Percentiles rank a stretch among this genome's conserved stretches.
These are phyloP conservation scores for Pharmacophagus antenor DNA, from an alignment of 2,888 invertebrate genomes.

Conservation along the genomic window DNA sequence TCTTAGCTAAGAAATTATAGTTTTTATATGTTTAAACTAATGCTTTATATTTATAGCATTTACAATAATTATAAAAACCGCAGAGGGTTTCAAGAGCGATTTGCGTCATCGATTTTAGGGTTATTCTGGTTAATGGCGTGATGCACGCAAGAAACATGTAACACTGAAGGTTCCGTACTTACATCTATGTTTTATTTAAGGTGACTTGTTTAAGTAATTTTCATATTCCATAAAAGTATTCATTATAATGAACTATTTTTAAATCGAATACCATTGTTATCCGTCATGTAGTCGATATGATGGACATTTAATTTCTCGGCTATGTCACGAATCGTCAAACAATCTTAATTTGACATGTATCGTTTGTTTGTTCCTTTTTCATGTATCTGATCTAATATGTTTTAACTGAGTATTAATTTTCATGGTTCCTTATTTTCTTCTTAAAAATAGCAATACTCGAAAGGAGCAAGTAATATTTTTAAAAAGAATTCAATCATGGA, in stretches of 20 bases:
- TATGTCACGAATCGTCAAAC: too few species aligned
- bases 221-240: neutral
- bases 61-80: constrained; percentile 7
- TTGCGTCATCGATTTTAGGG: constrained; percentile 45
- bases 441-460: too few species aligned
- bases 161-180: neutral
- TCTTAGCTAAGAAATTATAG: too few species aligned
- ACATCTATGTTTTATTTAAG: constrained; percentile 6
- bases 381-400: too few species aligned
- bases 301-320: neutral
- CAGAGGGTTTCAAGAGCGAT: constrained; percentile 10
- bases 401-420: too few species aligned
- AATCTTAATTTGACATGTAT: neutral
- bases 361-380: too few species aligned
- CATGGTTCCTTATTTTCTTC: too few species aligned
- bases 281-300: neutral
- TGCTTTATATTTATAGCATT: constrained; percentile 9
- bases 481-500: too few species aligned
- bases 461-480: too few species aligned
- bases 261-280: neutral
- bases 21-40: neutral
- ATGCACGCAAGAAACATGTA: constrained; percentile 48
- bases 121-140: constrained; percentile 54
- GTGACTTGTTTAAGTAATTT: constrained; percentile 5
- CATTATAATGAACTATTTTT: neutral